Evolutionary conservation across 2,113 vertebrate species (phyloP).

Genomic region (Sinocyclocheilus grahami): DNA sequence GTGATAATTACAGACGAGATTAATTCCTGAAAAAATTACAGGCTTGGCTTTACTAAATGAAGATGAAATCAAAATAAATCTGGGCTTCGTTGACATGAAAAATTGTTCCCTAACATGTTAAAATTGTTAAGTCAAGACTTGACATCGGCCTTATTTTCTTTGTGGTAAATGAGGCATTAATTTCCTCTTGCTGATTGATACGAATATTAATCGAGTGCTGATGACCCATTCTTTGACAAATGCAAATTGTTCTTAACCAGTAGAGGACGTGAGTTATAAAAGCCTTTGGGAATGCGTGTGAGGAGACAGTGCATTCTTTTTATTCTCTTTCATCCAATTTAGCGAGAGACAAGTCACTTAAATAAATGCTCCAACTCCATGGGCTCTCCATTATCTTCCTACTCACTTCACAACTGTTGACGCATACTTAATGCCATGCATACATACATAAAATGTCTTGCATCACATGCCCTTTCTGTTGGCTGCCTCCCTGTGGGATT

Average conservation of each 20-base stretch:
- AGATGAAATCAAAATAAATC: background rate
- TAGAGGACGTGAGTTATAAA: slow-evolving; percentile 4
- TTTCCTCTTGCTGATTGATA: slow-evolving; percentile 16
- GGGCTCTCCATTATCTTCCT: slow-evolving; percentile 35
- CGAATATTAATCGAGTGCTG: slow-evolving; percentile 36
- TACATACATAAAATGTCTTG: slow-evolving; percentile 26
- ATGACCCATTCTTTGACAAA: slow-evolving; percentile 15
- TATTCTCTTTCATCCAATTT: slow-evolving; percentile 43
- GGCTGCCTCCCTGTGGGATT: background rate
- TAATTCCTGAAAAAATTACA: background rate
- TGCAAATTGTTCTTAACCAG: slow-evolving; percentile 2
- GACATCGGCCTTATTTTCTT: slow-evolving; percentile 10
- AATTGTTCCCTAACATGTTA: slow-evolving; percentile 17
- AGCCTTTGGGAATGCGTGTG: background rate
- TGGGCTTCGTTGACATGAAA: background rate
- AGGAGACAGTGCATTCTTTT: slow-evolving; percentile 16
- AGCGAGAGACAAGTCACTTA: slow-evolving; percentile 28
- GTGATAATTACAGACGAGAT: slow-evolving; percentile 31
- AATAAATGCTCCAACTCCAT: slow-evolving; percentile 30
- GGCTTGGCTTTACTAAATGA: background rate
- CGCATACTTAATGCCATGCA: slow-evolving; percentile 1
- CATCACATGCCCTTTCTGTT: background rate
- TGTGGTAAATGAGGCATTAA: slow-evolving; percentile 24
- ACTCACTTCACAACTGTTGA: slow-evolving; percentile 35
- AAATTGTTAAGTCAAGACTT: slow-evolving; percentile 24